phyloP scores from a whole-genome alignment of 2,797 vertebrate species.

The Heterohyrax brucei region DNA sequence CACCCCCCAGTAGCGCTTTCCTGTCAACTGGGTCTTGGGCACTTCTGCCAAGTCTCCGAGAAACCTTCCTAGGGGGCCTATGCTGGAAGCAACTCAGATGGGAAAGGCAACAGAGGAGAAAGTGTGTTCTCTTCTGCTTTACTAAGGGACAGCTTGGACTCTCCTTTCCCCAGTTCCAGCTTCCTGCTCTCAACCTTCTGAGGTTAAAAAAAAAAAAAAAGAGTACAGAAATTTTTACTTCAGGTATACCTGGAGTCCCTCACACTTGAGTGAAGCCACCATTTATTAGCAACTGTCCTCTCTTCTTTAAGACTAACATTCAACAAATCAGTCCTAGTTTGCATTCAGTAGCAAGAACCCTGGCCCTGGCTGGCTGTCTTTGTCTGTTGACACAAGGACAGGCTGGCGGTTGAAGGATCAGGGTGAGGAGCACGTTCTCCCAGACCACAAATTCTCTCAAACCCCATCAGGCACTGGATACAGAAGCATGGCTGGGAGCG shows the following conservation, averaged over 20 bases:
- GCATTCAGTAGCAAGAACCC: neutral
- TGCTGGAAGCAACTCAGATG: neutral
- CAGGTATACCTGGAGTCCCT: neutral
- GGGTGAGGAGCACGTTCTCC: neutral
- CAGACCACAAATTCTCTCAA: neutral
- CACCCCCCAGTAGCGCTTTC: neutral
- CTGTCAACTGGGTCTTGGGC: neutral
- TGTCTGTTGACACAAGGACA: neutral
- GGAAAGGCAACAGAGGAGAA: neutral
- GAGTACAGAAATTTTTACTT: neutral
- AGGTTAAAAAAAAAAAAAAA: neutral
- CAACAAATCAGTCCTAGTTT: neutral
- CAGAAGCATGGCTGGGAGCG: neutral
- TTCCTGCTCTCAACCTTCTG: neutral
- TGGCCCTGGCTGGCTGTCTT: neutral
- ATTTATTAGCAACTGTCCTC: neutral
- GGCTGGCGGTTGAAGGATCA: neutral
- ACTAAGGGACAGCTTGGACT: neutral
- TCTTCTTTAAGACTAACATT: neutral
- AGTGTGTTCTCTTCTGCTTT: neutral
- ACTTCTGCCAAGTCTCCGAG: slow-evolving; percentile 2
- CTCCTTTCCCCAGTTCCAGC: neutral
- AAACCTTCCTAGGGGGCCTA: slow-evolving; percentile 7
- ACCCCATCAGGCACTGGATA: neutral
- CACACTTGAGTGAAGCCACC: neutral